These are phyloP conservation scores for Lissocephala sabroskyi DNA, from an alignment of 2,888 invertebrate species.

Conservation along the genomic window DNA sequence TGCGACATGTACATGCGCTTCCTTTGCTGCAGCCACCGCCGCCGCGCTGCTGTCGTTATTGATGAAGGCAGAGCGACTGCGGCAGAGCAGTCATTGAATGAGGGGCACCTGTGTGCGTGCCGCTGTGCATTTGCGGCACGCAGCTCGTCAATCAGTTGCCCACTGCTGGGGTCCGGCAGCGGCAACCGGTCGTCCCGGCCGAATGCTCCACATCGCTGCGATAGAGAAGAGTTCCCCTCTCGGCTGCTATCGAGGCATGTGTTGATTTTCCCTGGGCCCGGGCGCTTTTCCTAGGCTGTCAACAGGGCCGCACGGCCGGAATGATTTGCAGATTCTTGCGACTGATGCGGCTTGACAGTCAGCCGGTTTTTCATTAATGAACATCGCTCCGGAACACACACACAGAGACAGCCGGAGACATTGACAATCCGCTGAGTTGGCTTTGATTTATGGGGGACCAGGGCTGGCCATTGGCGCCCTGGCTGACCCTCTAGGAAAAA, in stretches of 20 bases:
- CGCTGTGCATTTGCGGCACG: slow-evolving; percentile 54
- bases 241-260: slow-evolving; percentile 54
- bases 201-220: slow-evolving; percentile 34
- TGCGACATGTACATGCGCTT: slow-evolving; percentile 59
- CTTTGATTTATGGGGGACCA: slow-evolving; percentile 1
- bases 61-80: slow-evolving; percentile 36
- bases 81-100: too few relatives aligned
- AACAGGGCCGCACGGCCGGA: slow-evolving; percentile 32
- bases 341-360: slow-evolving; percentile 40
- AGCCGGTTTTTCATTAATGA: slow-evolving; percentile 67
- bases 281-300: slow-evolving; percentile 58
- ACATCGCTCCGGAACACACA: slow-evolving; percentile 30
- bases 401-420: slow-evolving; percentile 2
- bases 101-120: slow-evolving; percentile 21
- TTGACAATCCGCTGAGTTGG: background rate
- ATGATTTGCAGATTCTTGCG: slow-evolving; percentile 58
- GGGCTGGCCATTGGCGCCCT: too few relatives aligned
- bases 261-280: slow-evolving; percentile 56
- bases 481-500: too few relatives aligned
- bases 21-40: slow-evolving; percentile 48
- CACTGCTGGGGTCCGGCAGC: slow-evolving; percentile 21
- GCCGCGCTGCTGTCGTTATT: slow-evolving; percentile 47
- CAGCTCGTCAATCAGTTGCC: slow-evolving; percentile 61
- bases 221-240: slow-evolving; percentile 10
- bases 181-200: slow-evolving; percentile 46